phyloP scores from a whole-genome alignment of 1,140 invertebrate species.

The Lepidurus apus region DNA sequence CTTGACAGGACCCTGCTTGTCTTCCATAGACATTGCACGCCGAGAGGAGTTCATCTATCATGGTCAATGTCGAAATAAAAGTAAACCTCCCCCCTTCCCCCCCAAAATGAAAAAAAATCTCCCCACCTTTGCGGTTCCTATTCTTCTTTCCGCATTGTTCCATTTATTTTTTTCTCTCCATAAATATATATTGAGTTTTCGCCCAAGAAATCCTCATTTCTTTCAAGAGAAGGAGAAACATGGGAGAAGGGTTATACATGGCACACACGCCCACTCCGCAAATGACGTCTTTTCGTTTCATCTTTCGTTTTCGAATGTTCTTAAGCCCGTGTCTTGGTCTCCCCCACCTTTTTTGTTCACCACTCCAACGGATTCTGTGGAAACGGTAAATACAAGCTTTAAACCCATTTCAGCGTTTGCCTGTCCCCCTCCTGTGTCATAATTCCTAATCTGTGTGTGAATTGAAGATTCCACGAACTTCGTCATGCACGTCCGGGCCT shows the following conservation, averaged over 20 bases:
- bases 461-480: neutral
- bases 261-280: too few relatives aligned
- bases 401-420: constrained; percentile 5
- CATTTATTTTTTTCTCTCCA: too few relatives aligned
- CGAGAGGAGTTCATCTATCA: neutral
- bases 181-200: too few relatives aligned
- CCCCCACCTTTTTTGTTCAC: neutral
- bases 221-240: too few relatives aligned
- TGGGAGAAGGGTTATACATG: too few relatives aligned
- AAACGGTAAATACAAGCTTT: neutral
- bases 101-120: neutral
- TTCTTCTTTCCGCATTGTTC: neutral
- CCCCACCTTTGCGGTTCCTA: neutral
- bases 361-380: neutral
- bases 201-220: too few relatives aligned
- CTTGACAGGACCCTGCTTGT: neutral
- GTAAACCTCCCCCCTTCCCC: neutral
- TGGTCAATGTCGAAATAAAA: constrained; percentile 11
- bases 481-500: neutral
- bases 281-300: neutral
- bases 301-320: neutral
- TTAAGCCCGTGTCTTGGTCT: neutral
- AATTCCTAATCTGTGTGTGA: neutral
- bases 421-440: neutral
- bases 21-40: constrained; percentile 6